A percentile compares a stretch with the other conserved stretches of the same genome.
Conservation (phyloP, 2,797 vertebrate species). For the Sarcoramphus papa region DNA sequence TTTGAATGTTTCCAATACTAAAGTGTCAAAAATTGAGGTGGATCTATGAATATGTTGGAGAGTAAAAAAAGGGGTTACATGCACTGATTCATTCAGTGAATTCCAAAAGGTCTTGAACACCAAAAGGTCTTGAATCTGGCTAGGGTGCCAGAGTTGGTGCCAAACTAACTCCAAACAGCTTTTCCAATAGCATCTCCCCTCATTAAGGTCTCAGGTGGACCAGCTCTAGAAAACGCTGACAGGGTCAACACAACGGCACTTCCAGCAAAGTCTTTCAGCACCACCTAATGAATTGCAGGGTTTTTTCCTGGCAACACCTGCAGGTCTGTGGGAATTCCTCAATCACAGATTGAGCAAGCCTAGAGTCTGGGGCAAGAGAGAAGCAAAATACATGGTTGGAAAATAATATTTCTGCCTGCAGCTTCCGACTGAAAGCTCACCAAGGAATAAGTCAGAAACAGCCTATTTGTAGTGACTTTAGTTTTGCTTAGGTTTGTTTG, state of each 20-base stretch:
- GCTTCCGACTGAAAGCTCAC: neutral
- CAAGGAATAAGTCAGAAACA: neutral
- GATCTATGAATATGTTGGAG: neutral
- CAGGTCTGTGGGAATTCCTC: neutral
- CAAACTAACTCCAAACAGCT: neutral
- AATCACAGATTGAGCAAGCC: neutral
- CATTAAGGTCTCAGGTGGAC: neutral
- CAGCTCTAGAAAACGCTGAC: neutral
- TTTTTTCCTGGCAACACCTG: neutral
- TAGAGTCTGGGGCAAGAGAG: neutral
- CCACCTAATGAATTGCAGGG: neutral
- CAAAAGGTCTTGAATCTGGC: neutral
- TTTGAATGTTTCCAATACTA: neutral
- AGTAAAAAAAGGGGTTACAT: neutral
- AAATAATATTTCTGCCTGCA: neutral
- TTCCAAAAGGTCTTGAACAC: neutral
- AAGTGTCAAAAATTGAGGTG: slow-evolving; percentile 17
- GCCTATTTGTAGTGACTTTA: neutral
- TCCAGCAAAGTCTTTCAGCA: slow-evolving; percentile 9
- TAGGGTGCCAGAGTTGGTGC: neutral
- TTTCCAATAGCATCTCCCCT: neutral
- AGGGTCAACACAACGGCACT: neutral
- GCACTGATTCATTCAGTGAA: neutral
- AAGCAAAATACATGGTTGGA: neutral
- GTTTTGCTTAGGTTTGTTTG: neutral